phyloP scores from a whole-genome alignment of 2,113 vertebrate genomes.

The Takifugu bimaculatus region DNA sequence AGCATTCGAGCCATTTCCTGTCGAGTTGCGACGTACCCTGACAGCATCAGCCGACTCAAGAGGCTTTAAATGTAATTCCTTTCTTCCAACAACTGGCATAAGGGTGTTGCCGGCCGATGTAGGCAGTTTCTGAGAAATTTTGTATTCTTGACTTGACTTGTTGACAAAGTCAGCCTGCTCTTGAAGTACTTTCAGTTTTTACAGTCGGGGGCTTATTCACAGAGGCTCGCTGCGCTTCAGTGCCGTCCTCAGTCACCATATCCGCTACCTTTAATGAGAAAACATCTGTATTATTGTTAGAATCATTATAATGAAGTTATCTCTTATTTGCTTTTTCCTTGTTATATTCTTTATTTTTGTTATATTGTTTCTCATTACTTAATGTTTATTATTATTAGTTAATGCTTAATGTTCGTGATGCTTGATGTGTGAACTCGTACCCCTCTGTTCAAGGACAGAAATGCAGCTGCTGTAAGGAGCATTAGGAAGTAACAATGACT shows the following conservation, averaged over 20 bases:
- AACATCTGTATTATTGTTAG: conserved; percentile 1
- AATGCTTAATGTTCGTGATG: no score
- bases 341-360: no score
- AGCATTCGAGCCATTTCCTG: neutral
- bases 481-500: no score
- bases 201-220: neutral
- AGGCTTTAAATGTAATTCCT: neutral
- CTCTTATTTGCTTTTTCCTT: no score
- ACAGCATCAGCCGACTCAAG: neutral
- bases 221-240: neutral
- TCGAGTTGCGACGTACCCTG: neutral
- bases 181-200: neutral
- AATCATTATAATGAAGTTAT: no score
- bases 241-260: neutral
- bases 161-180: neutral
- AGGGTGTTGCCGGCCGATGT: neutral
- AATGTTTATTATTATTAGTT: no score
- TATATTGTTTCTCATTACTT: no score
- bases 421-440: no score
- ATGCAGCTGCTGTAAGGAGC: no score
- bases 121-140: neutral
- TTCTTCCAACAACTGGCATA: neutral
- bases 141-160: neutral
- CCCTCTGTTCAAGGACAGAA: no score
- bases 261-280: conserved; percentile 27